Percentiles rank a stretch among this genome's conserved stretches.
phyloP scores from a whole-genome alignment of 2,797 vertebrate species.

The Chrosomus eos region DNA sequence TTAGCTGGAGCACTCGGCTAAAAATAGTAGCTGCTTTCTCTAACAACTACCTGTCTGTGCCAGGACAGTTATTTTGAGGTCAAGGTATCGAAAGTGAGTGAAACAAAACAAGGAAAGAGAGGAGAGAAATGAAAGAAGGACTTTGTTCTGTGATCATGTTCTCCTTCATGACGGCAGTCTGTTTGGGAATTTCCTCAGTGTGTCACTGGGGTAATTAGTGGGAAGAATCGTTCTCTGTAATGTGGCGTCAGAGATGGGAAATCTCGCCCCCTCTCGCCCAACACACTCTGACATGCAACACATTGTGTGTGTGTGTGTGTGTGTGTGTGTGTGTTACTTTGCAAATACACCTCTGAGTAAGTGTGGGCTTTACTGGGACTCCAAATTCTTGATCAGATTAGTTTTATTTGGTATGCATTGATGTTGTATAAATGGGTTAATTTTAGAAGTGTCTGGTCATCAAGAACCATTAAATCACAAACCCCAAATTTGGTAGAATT shows the following conservation, averaged over 20 bases:
- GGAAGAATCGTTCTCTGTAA: conserved; percentile 60
- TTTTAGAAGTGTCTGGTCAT: neutral
- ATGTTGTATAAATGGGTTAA: neutral
- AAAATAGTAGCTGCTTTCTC: conserved; percentile 24
- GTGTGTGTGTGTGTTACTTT: neutral
- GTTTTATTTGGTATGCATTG: neutral
- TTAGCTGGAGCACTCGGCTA: neutral
- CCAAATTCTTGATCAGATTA: neutral
- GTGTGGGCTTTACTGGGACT: neutral
- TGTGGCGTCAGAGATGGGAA: conserved; percentile 62
- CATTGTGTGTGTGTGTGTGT: neutral
- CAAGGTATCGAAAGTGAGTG: neutral
- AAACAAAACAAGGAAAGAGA: neutral
- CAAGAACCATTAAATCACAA: neutral
- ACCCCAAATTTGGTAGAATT: neutral
- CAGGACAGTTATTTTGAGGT: neutral
- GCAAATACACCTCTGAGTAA: neutral
- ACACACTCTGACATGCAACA: conserved; percentile 54
- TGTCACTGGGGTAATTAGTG: conserved; percentile 66
- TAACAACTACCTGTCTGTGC: neutral
- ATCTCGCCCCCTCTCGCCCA: conserved; percentile 36
- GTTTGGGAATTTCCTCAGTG: conserved; percentile 76
- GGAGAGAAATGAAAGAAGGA: neutral
- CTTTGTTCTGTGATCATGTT: neutral
- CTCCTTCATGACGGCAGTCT: conserved; percentile 7